phyloP scores from a whole-genome alignment of 2,888 invertebrate species.

The Argynnis bischoffii region DNA sequence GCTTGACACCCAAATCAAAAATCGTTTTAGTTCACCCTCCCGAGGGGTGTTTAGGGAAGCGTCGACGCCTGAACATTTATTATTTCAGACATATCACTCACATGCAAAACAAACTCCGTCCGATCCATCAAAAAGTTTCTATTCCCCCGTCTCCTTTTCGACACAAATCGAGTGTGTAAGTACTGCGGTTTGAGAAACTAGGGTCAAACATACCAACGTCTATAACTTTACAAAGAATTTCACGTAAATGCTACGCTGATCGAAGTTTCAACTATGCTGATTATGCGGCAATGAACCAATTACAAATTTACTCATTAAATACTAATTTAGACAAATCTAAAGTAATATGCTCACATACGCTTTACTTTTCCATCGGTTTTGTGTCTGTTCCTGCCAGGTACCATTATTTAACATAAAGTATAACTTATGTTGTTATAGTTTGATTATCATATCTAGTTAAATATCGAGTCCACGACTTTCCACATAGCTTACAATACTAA shows the following conservation, averaged over 20 bases:
- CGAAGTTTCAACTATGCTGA: constrained; percentile 34
- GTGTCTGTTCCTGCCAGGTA: too few species aligned
- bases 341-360: background rate
- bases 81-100: constrained; percentile 83
- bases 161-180: constrained; percentile 81
- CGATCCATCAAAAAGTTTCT: constrained; percentile 81
- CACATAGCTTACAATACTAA: too few species aligned
- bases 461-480: background rate
- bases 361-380: too few species aligned
- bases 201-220: constrained; percentile 33
- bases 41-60: constrained; percentile 67
- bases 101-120: constrained; percentile 82
- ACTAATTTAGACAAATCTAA: background rate
- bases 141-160: constrained; percentile 47
- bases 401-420: too few species aligned
- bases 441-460: background rate
- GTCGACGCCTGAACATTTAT: constrained; percentile 82
- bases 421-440: too few species aligned
- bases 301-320: constrained; percentile 9
- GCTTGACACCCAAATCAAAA: constrained; percentile 83
- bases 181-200: constrained; percentile 62
- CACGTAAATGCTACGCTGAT: constrained; percentile 25
- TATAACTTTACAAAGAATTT: constrained; percentile 34
- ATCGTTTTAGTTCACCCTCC: constrained; percentile 80
- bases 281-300: constrained; percentile 35